These are phyloP conservation scores for Eupithecia tripunctaria DNA, from an alignment of 2,888 invertebrate species.

Conservation along the genomic window DNA sequence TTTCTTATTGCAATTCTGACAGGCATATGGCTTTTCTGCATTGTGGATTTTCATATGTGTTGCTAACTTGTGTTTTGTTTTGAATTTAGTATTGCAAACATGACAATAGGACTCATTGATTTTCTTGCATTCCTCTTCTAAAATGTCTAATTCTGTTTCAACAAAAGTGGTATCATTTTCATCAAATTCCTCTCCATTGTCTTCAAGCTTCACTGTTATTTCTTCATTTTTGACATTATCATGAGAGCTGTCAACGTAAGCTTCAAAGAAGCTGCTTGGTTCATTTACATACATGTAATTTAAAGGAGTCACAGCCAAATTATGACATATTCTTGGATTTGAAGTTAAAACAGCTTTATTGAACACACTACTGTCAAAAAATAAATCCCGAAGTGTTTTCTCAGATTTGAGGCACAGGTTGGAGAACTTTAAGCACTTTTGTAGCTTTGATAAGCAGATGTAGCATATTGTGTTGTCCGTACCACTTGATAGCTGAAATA, in stretches of 20 bases:
- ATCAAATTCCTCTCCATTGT: slow-evolving; percentile 8
- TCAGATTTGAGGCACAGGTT: background rate
- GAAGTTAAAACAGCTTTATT: background rate
- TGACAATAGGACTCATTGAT: background rate
- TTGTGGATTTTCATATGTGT: slow-evolving; percentile 23
- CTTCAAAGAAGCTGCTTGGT: background rate
- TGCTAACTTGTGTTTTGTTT: slow-evolving; percentile 10
- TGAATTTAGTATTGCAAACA: slow-evolving; percentile 1
- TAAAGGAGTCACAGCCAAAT: background rate
- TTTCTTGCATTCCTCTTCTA: slow-evolving; percentile 7
- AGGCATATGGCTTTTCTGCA: slow-evolving; percentile 14
- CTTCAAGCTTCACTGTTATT: slow-evolving; percentile 2
- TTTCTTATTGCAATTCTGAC: slow-evolving; percentile 15
- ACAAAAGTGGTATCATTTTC: background rate
- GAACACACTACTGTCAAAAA: background rate
- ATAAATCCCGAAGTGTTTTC: slow-evolving; percentile 1
- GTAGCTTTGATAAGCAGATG: slow-evolving; percentile 3
- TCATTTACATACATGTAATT: slow-evolving; percentile 9
- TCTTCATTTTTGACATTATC: slow-evolving; percentile 10
- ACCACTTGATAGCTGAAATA: background rate
- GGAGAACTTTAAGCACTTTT: background rate
- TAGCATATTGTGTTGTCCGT: background rate
- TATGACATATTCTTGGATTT: background rate
- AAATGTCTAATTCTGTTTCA: slow-evolving; percentile 2
- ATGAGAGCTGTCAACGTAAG: background rate